Conservation (phyloP, 2,797 vertebrate genomes). For the Characodon lateralis region DNA sequence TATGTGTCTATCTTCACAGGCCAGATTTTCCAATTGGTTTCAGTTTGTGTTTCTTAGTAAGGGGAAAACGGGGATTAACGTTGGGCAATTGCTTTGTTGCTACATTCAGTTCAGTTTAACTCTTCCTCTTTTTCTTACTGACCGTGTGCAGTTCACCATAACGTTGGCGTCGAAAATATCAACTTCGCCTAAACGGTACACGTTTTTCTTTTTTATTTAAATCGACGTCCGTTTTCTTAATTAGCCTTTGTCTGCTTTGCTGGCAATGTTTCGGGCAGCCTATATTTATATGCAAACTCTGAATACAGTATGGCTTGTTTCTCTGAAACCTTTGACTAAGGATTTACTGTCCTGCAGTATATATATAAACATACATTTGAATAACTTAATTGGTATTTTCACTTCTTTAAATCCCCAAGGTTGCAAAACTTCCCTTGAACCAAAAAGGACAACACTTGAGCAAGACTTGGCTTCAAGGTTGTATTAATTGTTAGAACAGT, state of each 20-base stretch:
- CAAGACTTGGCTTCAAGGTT: background rate
- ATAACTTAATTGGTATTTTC: background rate
- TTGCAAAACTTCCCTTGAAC: background rate
- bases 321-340: background rate
- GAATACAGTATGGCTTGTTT: background rate
- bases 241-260: conserved; percentile 41
- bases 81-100: conserved; percentile 4
- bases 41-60: background rate
- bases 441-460: background rate
- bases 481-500: background rate
- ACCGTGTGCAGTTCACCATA: background rate
- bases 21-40: background rate
- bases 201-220: background rate
- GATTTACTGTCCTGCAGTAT: background rate
- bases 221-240: conserved; percentile 8
- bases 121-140: background rate
- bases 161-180: background rate
- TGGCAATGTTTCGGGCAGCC: conserved; percentile 7
- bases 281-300: background rate
- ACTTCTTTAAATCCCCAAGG: conserved; percentile 1
- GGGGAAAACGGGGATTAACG: background rate
- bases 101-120: background rate
- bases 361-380: conserved; percentile 9
- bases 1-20: background rate
- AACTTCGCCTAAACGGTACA: background rate